Evolutionary conservation across 2,888 invertebrate genomes (phyloP).

Genomic region (Macrosoma leucophasiata): DNA sequence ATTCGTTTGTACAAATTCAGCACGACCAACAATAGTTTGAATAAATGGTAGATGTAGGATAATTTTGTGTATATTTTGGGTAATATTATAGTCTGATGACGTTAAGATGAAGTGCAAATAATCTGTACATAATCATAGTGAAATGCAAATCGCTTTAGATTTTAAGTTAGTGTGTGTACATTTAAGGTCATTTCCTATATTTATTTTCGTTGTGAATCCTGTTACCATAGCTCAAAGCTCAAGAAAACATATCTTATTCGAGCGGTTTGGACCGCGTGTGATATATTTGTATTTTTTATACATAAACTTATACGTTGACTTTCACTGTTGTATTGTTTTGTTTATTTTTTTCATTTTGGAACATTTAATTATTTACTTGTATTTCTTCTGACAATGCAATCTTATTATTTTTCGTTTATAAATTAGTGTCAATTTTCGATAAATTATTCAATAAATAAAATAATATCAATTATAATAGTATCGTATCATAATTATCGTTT

Average conservation of each 20-base stretch:
- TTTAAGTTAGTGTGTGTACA: conserved; percentile 35
- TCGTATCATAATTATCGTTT: too few species aligned
- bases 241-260: conserved; percentile 63
- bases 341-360: conserved; percentile 4
- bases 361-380: background rate
- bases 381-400: background rate
- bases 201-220: conserved; percentile 43
- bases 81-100: too few species aligned
- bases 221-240: conserved; percentile 65
- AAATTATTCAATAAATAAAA: too few species aligned
- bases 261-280: conserved; percentile 36
- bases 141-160: conserved; percentile 47
- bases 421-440: too few species aligned
- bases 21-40: conserved; percentile 8
- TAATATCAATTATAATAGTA: too few species aligned
- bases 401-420: background rate
- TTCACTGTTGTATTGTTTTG: conserved; percentile 7
- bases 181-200: conserved; percentile 23
- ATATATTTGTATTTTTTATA: conserved; percentile 31
- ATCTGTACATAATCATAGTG: conserved; percentile 55
- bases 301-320: conserved; percentile 1
- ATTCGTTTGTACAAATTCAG: conserved; percentile 29
- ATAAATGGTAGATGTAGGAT: conserved; percentile 10
- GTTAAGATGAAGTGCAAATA: conserved; percentile 44
- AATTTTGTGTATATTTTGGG: too few species aligned